Evolutionary conservation across 2,797 vertebrate genomes (phyloP).

Genomic region (Astyanax mexicanus): DNA sequence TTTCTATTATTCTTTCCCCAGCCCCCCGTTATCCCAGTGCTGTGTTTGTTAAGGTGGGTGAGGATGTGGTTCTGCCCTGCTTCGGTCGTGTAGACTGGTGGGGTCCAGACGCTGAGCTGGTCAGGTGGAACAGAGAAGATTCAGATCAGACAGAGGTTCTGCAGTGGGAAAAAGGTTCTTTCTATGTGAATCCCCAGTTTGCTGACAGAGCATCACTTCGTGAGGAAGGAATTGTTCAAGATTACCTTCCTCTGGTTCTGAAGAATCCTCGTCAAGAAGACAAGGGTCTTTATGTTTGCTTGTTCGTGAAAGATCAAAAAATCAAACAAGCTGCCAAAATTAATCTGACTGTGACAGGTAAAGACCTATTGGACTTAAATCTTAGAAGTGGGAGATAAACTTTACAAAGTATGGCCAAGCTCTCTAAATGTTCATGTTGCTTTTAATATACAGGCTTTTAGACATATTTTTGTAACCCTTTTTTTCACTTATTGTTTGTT

Average conservation of each 20-base stretch:
- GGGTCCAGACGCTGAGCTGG: background rate
- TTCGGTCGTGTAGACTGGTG: slow-evolving; percentile 3
- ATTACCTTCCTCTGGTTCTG: background rate
- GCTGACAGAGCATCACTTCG: background rate
- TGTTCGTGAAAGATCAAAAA: background rate
- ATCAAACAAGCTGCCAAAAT: background rate
- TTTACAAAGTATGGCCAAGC: no score
- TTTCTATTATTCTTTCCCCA: background rate
- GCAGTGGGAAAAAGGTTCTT: background rate
- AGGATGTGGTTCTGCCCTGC: background rate
- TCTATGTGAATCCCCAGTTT: slow-evolving; percentile 1
- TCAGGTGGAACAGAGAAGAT: background rate
- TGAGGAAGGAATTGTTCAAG: background rate
- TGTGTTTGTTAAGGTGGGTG: background rate
- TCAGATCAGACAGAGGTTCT: background rate
- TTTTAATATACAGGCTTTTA: no score
- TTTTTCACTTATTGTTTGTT: no score
- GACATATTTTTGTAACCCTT: no score
- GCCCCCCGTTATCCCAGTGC: background rate
- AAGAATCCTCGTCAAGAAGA: background rate
- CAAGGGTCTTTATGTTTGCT: background rate
- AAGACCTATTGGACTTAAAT: no score
- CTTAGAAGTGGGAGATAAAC: no score
- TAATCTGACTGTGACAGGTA: background rate
- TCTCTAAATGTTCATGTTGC: no score